These are phyloP conservation scores for Pipistrellus pipistrellus DNA, from an alignment of 2,797 vertebrate species.

Conservation along the genomic window DNA sequence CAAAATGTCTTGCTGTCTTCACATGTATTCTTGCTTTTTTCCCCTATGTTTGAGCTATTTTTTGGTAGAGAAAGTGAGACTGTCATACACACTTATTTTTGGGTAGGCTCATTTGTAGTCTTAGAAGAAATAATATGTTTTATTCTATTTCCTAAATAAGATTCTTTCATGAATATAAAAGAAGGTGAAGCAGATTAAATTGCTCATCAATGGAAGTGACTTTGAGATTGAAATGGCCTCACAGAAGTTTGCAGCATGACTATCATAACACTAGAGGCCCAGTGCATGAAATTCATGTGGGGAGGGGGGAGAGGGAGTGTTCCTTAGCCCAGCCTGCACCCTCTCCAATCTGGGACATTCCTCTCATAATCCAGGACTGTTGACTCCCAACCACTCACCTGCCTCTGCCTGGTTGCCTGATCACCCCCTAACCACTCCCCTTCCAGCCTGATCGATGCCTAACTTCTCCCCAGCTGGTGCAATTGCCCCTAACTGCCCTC, in stretches of 20 bases:
- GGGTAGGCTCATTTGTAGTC: neutral
- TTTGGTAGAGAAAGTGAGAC: neutral
- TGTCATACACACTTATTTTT: neutral
- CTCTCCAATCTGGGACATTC: no score
- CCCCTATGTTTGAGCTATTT: neutral
- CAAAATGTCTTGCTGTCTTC: neutral
- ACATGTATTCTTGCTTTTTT: neutral
- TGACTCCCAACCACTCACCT: no score
- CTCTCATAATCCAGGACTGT: no score
- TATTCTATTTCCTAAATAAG: neutral
- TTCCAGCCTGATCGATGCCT: no score
- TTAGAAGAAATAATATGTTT: constrained; percentile 2
- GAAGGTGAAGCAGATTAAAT: constrained; percentile 26
- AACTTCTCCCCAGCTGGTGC: no score
- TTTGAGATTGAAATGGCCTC: constrained; percentile 2
- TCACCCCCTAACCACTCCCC: no score
- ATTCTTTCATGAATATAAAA: neutral
- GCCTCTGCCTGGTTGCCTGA: no score
- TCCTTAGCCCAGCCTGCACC: no score
- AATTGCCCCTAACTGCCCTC: no score
- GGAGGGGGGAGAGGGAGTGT: no score
- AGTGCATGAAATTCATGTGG: no score
- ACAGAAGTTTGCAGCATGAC: neutral
- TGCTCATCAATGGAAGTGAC: neutral
- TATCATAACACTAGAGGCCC: neutral